These are phyloP conservation scores for Percina caprodes DNA, from an alignment of 2,113 vertebrate genomes.

Conservation along the genomic window DNA sequence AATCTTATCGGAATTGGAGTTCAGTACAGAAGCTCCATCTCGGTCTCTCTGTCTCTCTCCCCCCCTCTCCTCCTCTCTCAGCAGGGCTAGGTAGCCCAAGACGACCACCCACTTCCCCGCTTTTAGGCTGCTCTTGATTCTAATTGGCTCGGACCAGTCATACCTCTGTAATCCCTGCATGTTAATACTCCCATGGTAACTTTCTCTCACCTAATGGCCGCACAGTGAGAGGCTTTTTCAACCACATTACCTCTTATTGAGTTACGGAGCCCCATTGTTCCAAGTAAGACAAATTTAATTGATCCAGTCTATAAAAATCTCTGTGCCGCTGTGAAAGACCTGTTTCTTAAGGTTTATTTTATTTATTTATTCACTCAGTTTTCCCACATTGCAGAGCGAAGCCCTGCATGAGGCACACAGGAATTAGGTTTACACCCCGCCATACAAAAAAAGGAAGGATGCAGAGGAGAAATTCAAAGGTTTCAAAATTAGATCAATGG, in stretches of 20 bases:
- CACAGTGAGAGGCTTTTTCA: conserved; percentile 93
- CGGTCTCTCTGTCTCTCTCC: conserved; percentile 25
- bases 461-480: conserved; percentile 80
- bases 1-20: not conserved
- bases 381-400: conserved; percentile 73
- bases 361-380: conserved; percentile 83
- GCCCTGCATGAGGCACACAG: conserved; percentile 78
- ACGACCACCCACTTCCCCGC: conserved; percentile 65
- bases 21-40: not conserved
- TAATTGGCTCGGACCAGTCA: conserved; percentile 79
- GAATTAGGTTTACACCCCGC: conserved; percentile 86
- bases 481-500: conserved; percentile 88
- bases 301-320: conserved; percentile 91
- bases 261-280: conserved; percentile 94
- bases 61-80: conserved; percentile 34
- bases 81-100: conserved; percentile 51
- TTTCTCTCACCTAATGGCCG: conserved; percentile 87
- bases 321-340: conserved; percentile 79
- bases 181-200: conserved; percentile 83
- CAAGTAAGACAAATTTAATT: conserved; percentile 98
- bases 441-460: conserved; percentile 77
- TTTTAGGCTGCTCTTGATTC: conserved; percentile 67
- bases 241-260: conserved; percentile 96
- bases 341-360: conserved; percentile 71
- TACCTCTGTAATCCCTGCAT: conserved; percentile 79